These are phyloP conservation scores for Cotesia glomerata DNA, from an alignment of 1,140 invertebrate genomes.

Conservation along the genomic window DNA sequence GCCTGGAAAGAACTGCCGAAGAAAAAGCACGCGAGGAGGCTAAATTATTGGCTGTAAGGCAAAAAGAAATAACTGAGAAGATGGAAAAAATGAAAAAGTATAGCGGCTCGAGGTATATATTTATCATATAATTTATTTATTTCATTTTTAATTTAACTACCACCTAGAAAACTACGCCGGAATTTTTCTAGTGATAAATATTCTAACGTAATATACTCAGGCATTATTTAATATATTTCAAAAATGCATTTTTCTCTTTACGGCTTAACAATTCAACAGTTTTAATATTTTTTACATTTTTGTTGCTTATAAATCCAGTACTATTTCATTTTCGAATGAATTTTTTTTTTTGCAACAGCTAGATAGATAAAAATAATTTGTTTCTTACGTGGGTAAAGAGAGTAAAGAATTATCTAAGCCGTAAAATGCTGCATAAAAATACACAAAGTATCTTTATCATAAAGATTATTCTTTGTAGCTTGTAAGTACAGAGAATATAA, in stretches of 20 bases:
- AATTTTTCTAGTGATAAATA: neutral
- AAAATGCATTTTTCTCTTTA: neutral
- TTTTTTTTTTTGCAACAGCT: neutral
- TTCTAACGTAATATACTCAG: neutral
- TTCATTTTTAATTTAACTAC: neutral
- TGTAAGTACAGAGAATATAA: neutral
- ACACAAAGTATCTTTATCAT: neutral
- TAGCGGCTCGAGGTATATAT: conserved; percentile 68
- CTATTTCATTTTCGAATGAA: neutral
- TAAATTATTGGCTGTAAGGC: conserved; percentile 73
- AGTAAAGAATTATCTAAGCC: neutral
- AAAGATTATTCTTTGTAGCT: neutral
- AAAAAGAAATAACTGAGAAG: conserved; percentile 69
- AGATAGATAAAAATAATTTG: neutral
- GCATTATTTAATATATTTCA: neutral
- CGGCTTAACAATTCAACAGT: neutral
- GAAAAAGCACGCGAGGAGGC: conserved; percentile 85
- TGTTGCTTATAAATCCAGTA: too few species aligned
- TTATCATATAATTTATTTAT: neutral
- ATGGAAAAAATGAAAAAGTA: conserved; percentile 72
- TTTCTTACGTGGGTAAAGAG: neutral
- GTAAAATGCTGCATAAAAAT: neutral
- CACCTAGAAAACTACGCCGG: neutral
- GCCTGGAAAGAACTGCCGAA: conserved; percentile 74
- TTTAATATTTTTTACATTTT: neutral